A percentile compares a stretch with the other conserved stretches of the same genome.
phyloP scores from a whole-genome alignment of 2,113 vertebrate species.

The Anthoscopus minutus region DNA sequence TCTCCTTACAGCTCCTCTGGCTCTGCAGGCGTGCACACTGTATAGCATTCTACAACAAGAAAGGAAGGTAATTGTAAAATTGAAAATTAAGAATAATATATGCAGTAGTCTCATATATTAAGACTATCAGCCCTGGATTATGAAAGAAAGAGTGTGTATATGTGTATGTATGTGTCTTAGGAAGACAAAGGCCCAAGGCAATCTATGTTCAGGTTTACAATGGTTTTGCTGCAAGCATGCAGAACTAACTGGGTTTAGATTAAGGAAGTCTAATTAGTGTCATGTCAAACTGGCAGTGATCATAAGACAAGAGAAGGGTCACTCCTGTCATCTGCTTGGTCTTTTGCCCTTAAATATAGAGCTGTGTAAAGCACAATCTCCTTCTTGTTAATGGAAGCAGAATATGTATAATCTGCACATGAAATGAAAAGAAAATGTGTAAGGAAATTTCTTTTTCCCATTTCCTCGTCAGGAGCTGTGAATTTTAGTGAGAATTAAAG shows the following conservation, averaged over 20 bases:
- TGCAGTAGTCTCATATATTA: conserved; percentile 43
- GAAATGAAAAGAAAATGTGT: conserved; percentile 79
- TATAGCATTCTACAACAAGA: conserved; percentile 14
- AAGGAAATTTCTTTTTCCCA: conserved; percentile 81
- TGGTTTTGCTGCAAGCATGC: conserved; percentile 79
- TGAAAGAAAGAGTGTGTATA: conserved; percentile 41
- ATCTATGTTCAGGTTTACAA: conserved; percentile 77
- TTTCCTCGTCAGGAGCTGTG: conserved; percentile 84
- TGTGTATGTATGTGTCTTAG: conserved; percentile 53
- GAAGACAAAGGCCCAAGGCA: conserved; percentile 81
- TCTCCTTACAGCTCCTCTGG: conserved; percentile 16
- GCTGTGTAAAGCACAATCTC: conserved; percentile 81
- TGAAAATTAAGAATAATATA: conserved; percentile 58
- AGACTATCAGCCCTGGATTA: conserved; percentile 55
- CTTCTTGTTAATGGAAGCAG: conserved; percentile 82
- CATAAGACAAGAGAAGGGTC: conserved; percentile 83
- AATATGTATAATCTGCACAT: conserved; percentile 83
- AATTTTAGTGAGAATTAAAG: conserved; percentile 87
- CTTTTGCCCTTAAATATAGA: conserved; percentile 84
- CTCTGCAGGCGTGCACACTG: not conserved
- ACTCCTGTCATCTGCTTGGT: conserved; percentile 82
- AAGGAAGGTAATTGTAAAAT: conserved; percentile 49
- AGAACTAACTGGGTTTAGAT: conserved; percentile 84
- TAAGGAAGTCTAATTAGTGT: conserved; percentile 85
- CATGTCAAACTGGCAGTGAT: conserved; percentile 84